A percentile compares a stretch with the other conserved stretches of the same genome.
phyloP scores from a whole-genome alignment of 2,888 invertebrate genomes.

The Conops quadrifasciatus region DNA sequence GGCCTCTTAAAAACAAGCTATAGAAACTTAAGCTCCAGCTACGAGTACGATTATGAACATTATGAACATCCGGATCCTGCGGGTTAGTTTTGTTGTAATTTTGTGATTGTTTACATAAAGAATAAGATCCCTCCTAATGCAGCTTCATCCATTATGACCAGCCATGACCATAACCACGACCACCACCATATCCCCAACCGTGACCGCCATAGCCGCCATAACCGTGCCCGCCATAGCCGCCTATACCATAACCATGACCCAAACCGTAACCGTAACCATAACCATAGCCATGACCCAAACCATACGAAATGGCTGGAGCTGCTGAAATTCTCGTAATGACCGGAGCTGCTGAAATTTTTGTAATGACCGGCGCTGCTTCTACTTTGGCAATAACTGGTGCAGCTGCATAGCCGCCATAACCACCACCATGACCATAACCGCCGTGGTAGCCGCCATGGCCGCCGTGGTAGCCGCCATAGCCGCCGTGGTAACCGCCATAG shows the following conservation, averaged over 20 bases:
- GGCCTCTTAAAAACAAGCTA: no score
- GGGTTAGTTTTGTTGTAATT: no score
- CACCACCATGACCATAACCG: constrained; percentile 47
- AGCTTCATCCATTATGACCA: constrained; percentile 45
- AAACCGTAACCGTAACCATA: constrained; percentile 51
- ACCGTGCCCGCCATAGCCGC: constrained; percentile 70
- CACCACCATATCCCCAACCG: constrained; percentile 50
- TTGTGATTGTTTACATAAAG: no score
- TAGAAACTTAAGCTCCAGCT: no score
- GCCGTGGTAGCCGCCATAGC: constrained; percentile 47
- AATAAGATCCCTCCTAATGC: neutral
- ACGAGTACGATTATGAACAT: no score
- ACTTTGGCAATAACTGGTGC: constrained; percentile 51
- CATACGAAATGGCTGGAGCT: constrained; percentile 50
- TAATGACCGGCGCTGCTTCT: constrained; percentile 41
- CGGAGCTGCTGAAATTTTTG: constrained; percentile 45
- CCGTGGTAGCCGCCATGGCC: constrained; percentile 36
- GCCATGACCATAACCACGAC: constrained; percentile 43
- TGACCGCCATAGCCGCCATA: constrained; percentile 50
- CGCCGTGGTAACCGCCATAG: constrained; percentile 41
- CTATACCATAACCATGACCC: constrained; percentile 53
- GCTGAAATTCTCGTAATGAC: constrained; percentile 47
- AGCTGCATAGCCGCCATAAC: constrained; percentile 36
- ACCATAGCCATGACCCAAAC: constrained; percentile 42
- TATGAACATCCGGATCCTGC: no score